Percentiles rank a stretch among this genome's conserved stretches.
Evolutionary conservation across 2,113 vertebrate species (phyloP).

Genomic region (Ctenomys sociabilis): DNA sequence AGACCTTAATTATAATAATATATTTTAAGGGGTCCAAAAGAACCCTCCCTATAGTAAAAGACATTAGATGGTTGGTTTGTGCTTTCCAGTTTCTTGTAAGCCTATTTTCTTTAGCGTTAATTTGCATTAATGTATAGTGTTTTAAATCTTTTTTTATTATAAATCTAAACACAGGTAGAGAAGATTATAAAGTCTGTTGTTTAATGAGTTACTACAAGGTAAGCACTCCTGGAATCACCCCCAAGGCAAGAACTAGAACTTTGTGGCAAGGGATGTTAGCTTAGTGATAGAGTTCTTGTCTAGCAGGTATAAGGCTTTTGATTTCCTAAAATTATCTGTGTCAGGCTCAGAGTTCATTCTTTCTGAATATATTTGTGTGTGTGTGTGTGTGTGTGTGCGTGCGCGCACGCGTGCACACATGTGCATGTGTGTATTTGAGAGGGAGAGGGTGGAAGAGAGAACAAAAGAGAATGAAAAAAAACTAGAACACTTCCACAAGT

Average conservation of each 20-base stretch:
- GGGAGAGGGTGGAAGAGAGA: too few species aligned
- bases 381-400: too few species aligned
- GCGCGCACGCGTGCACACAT: too few species aligned
- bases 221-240: constrained; percentile 12
- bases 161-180: constrained; percentile 5
- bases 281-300: background rate
- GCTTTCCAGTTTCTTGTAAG: background rate
- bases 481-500: background rate
- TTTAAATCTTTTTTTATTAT: constrained; percentile 28
- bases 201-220: background rate
- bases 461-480: background rate
- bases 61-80: background rate
- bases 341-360: background rate
- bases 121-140: background rate
- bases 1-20: background rate
- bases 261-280: background rate
- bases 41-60: constrained; percentile 11
- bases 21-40: background rate
- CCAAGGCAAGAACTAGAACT: constrained; percentile 24
- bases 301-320: background rate
- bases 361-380: too few species aligned
- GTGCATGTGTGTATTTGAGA: too few species aligned
- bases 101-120: constrained; percentile 14
- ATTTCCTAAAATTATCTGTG: background rate
- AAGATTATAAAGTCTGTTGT: constrained; percentile 7